These are phyloP conservation scores for Hyperoodon ampullatus DNA, from an alignment of 2,113 vertebrate genomes.

Conservation along the genomic window DNA sequence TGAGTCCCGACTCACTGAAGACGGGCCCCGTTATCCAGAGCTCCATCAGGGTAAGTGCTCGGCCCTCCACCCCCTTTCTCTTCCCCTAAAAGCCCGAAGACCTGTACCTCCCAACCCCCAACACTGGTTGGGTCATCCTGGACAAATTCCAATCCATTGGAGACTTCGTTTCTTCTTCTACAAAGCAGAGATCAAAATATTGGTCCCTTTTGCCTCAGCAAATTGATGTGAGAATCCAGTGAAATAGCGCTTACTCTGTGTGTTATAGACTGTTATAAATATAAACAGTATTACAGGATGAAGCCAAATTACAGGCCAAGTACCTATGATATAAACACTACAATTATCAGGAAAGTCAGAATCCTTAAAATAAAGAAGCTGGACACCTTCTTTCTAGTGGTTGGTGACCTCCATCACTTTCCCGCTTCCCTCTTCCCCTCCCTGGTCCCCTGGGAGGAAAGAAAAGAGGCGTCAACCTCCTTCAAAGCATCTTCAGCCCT, in stretches of 20 bases:
- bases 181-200: neutral
- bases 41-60: neutral
- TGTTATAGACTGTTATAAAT: neutral
- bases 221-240: neutral
- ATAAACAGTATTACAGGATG: neutral
- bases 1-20: neutral
- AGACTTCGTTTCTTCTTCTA: neutral
- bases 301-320: neutral
- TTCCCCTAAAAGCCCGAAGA: neutral
- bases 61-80: neutral
- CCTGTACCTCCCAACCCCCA: rapidly evolving
- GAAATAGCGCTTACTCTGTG: neutral
- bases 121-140: neutral
- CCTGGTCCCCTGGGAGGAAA: neutral
- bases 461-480: neutral
- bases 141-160: neutral
- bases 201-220: neutral
- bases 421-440: neutral
- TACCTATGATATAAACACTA: neutral
- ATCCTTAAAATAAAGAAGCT: neutral
- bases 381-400: neutral
- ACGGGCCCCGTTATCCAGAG: rapidly evolving
- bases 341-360: neutral
- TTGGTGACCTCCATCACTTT: neutral
- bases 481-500: neutral